These are phyloP conservation scores for Hypolimnas misippus DNA, from an alignment of 2,888 invertebrate genomes.

Conservation along the genomic window DNA sequence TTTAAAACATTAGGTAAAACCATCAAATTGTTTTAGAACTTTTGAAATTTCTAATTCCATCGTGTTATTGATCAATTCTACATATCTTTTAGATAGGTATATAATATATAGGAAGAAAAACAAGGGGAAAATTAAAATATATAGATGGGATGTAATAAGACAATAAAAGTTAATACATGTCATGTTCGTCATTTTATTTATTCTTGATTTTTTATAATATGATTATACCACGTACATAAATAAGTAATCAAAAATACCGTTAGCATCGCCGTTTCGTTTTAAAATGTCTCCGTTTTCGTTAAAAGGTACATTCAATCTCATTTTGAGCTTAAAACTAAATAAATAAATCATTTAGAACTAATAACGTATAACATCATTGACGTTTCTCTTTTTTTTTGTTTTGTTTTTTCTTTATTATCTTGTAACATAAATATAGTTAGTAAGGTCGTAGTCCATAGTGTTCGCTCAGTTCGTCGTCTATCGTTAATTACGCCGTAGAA, in stretches of 20 bases:
- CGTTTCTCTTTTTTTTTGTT: slow-evolving; percentile 7
- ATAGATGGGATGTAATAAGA: background rate
- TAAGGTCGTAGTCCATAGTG: slow-evolving; percentile 20
- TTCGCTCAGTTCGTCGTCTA: slow-evolving; percentile 4
- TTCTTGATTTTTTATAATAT: background rate
- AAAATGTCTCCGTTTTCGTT: background rate
- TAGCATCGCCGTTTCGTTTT: slow-evolving; percentile 29
- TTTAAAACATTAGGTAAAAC: too few relatives aligned
- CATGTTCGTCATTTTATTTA: slow-evolving; percentile 9
- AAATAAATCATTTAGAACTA: slow-evolving; percentile 14
- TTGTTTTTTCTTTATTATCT: slow-evolving; percentile 5
- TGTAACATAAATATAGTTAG: slow-evolving; percentile 1
- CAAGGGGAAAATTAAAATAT: background rate
- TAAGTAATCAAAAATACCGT: slow-evolving; percentile 16
- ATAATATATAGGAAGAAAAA: background rate
- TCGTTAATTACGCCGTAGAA: slow-evolving; percentile 33
- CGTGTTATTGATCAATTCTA: too few relatives aligned
- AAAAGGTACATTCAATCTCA: slow-evolving; percentile 26
- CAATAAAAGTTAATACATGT: background rate
- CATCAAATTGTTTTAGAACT: too few relatives aligned
- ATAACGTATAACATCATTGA: slow-evolving; percentile 8
- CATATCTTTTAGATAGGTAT: too few relatives aligned
- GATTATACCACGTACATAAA: background rate
- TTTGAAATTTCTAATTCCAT: too few relatives aligned
- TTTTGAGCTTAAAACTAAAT: slow-evolving; percentile 39